These are phyloP conservation scores for Myiotriccus ornatus DNA, from an alignment of 2,797 vertebrate genomes.

Conservation along the genomic window DNA sequence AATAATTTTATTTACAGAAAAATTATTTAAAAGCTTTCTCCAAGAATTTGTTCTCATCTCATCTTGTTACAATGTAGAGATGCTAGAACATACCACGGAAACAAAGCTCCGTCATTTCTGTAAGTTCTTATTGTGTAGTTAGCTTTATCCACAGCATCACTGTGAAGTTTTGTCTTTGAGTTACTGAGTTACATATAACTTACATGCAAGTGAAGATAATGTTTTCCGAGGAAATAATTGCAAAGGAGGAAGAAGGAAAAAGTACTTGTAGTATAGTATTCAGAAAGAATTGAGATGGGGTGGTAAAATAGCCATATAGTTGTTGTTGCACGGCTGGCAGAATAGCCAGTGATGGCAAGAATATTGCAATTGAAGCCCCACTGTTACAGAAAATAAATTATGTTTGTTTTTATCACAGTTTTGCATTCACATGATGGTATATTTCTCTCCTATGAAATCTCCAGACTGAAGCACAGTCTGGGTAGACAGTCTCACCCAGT, in stretches of 20 bases:
- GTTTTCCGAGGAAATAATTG: background rate
- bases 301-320: background rate
- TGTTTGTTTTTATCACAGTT: background rate
- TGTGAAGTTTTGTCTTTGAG: background rate
- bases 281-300: background rate
- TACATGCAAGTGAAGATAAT: background rate
- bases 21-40: background rate
- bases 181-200: background rate
- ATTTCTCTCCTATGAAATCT: background rate
- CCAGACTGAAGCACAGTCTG: background rate
- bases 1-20: too few species aligned
- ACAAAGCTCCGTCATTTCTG: background rate
- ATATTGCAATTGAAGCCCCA: background rate
- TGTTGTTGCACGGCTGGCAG: background rate
- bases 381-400: background rate
- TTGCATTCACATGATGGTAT: background rate
- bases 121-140: background rate
- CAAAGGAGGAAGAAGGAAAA: background rate
- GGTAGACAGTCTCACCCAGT: background rate
- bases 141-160: background rate
- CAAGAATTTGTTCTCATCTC: background rate
- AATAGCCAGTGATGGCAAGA: background rate
- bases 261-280: background rate
- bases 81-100: background rate
- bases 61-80: background rate